A percentile compares a stretch with the other conserved stretches of the same genome.
phyloP scores from a whole-genome alignment of 2,888 invertebrate genomes.

The Drosophila formosana region DNA sequence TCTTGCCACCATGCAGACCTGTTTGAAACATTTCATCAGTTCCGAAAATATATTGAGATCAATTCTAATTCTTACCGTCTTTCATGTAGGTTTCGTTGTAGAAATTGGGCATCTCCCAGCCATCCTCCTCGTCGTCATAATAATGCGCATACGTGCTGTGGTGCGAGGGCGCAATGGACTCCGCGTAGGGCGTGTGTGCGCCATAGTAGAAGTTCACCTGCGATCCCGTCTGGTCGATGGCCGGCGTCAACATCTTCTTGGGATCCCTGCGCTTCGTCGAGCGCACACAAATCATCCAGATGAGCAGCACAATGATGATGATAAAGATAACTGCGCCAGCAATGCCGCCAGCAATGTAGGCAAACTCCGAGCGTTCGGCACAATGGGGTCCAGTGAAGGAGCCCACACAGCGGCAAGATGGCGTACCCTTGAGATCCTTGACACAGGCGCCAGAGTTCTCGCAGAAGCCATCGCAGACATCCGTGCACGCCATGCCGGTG shows the following conservation, averaged over 20 bases:
- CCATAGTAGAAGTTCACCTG: slow-evolving; percentile 98
- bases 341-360: slow-evolving; percentile 97
- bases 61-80: slow-evolving; percentile 86
- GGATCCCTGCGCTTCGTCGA: slow-evolving; percentile 95
- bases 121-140: slow-evolving; percentile 97
- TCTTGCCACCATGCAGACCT: slow-evolving; percentile 94
- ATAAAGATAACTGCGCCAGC: slow-evolving; percentile 97
- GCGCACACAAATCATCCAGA: slow-evolving; percentile 98
- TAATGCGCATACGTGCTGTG: slow-evolving; percentile 98
- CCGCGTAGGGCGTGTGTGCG: slow-evolving; percentile 97
- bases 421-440: slow-evolving; percentile 93
- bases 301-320: slow-evolving; percentile 95
- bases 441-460: slow-evolving; percentile 96
- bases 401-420: slow-evolving; percentile 95
- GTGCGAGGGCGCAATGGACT: slow-evolving; percentile 97
- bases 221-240: slow-evolving; percentile 95
- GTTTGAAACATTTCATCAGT: not conserved
- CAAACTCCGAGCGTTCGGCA: slow-evolving; percentile 96
- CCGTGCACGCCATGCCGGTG: slow-evolving; percentile 92
- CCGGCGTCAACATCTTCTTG: slow-evolving; percentile 95
- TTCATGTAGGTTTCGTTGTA: slow-evolving; percentile 99
- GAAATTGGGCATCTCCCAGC: slow-evolving; percentile 99
- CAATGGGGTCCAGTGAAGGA: slow-evolving; percentile 96
- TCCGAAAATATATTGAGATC: too few relatives aligned
- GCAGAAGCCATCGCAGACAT: slow-evolving; percentile 94